Evolutionary conservation across 2,888 invertebrate species (phyloP), one percentile per base, ranked within the genome.

Genomic region (Chrysolina oricalcia): DNA sequence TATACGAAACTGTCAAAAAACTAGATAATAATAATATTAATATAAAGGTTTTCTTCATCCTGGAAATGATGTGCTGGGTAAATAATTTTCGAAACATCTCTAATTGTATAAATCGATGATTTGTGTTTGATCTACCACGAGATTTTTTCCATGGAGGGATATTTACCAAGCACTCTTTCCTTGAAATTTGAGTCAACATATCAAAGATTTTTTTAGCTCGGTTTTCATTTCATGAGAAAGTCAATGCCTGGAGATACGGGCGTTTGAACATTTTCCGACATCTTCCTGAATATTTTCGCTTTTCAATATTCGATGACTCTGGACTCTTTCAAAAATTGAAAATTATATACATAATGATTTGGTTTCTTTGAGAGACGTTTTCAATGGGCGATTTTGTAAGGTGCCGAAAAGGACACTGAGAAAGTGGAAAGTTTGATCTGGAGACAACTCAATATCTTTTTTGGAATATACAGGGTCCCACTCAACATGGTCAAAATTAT

Each of bases 1-100:
- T 81, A 81, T 82, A 74, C 73, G 73, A 70, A 75, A 76, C 66
- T 80, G 78, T 79, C 79, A 80, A 80, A 75, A 71, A 74, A 40
- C 50, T 72, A 75, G 64, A 72, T 71, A 46, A 64, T 72, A 67
- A 75, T 63, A 68, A 71, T 53, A 71, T 72, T 53, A 75, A 64
- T 50, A 43, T 23, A 62, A 53, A 48, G 72, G 48, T 62, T 74
- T 8, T 69, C 43, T 72, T 72, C 50, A 65, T 72, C 46, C 43
- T 19, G 66, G 50, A 41, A 21, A 70, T 65, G 64, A 66, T 71
- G 35, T 35, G 35, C 43, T n/a, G 41, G 48, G 35, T 64, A 48
- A 59, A 59, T 35, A 59, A 27, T 59, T 59, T 11, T 59, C 59
- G 10, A 35, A 50, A 50, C n/a, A 9, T 17, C 5, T 13, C n/a